A percentile compares a stretch with the other conserved stretches of the same genome.
Conservation (phyloP, 2,888 invertebrate genomes). For the Camponotus fellah region DNA sequence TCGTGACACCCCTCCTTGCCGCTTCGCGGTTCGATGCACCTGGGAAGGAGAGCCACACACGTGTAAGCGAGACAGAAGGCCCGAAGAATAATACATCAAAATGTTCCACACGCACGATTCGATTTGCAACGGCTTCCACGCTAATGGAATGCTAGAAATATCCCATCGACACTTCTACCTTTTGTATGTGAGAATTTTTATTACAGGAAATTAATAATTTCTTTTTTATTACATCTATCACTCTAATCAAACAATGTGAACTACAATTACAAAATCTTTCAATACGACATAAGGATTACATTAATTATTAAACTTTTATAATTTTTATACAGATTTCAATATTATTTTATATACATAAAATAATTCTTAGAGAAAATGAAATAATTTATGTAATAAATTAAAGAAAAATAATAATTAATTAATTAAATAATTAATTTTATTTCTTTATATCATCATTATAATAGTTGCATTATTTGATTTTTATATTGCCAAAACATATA, state of each 20-base stretch:
- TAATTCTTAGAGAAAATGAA: background rate
- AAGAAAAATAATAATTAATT: background rate
- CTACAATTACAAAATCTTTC: background rate
- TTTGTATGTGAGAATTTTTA: background rate
- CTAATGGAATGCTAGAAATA: slow-evolving; percentile 33
- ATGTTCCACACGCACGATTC: slow-evolving; percentile 53
- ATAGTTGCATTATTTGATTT: background rate
- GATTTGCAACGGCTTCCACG: slow-evolving; percentile 46
- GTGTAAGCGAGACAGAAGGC: slow-evolving; percentile 28
- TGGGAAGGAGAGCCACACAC: slow-evolving; percentile 62
- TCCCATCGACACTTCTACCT: slow-evolving; percentile 36
- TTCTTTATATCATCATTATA: background rate
- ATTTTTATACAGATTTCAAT: background rate
- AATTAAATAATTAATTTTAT: background rate
- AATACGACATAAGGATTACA: background rate
- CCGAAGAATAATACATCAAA: slow-evolving; percentile 54
- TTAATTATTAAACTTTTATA: background rate
- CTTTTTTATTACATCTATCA: background rate
- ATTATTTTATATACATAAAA: background rate
- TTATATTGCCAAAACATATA: background rate
- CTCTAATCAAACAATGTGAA: background rate
- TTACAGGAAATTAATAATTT: background rate
- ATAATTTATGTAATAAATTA: background rate
- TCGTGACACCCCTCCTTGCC: slow-evolving; percentile 66
- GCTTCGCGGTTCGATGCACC: slow-evolving; percentile 72